Conservation (phyloP, 2,888 invertebrate species). For the Synanthedon formicaeformis region DNA sequence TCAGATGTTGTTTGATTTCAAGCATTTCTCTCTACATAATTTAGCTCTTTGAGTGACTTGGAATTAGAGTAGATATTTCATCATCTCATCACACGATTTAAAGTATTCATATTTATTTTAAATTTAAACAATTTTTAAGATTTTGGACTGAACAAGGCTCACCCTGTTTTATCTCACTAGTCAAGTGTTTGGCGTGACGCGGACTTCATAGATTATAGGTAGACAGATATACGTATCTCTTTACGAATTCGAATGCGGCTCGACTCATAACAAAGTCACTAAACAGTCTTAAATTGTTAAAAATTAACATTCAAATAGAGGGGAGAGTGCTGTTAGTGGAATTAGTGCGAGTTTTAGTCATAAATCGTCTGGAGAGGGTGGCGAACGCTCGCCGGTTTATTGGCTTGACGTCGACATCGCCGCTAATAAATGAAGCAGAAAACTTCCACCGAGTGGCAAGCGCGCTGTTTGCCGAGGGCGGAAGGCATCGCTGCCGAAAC, state of each 20-base stretch:
- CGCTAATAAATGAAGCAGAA: slow-evolving; percentile 68
- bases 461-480: slow-evolving; percentile 47
- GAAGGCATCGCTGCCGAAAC: slow-evolving; percentile 32
- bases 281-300: slow-evolving; percentile 60
- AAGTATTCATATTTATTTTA: no score
- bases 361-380: slow-evolving; percentile 65
- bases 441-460: slow-evolving; percentile 52
- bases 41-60: no score
- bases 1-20: no score
- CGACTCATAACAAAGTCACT: slow-evolving; percentile 43
- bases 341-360: slow-evolving; percentile 60
- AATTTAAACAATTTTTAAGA: no score
- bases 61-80: no score
- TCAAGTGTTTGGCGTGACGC: no score
- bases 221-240: slow-evolving; percentile 5
- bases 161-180: no score
- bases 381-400: slow-evolving; percentile 50
- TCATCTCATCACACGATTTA: no score
- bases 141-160: no score
- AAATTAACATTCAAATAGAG: slow-evolving; percentile 66
- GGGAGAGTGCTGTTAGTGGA: slow-evolving; percentile 60
- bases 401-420: slow-evolving; percentile 57
- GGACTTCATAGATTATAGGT: not conserved
- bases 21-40: no score
- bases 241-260: slow-evolving; percentile 31